A percentile compares a stretch with the other conserved stretches of the same genome.
Evolutionary conservation across 2,797 vertebrate species (phyloP).

Genomic region (Pampus argenteus): DNA sequence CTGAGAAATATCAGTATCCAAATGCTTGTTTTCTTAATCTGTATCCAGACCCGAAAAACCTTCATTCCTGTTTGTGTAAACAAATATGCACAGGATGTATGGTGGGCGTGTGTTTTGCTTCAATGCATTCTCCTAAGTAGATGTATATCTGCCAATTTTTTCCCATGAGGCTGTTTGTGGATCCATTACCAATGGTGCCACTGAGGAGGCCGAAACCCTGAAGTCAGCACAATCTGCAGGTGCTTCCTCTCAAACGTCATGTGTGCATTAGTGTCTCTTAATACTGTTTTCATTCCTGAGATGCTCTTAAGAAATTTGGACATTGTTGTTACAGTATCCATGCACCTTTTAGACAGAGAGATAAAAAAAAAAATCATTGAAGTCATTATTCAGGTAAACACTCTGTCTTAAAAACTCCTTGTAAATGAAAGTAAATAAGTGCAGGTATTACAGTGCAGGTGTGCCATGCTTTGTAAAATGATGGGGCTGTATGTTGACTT

Average conservation of each 20-base stretch:
- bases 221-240: constrained; percentile 75
- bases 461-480: constrained; percentile 39
- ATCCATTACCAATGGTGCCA: constrained; percentile 80
- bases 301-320: constrained; percentile 43
- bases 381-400: constrained; percentile 54
- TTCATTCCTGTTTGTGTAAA: constrained; percentile 49
- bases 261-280: constrained; percentile 62
- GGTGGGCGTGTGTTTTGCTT: constrained; percentile 51
- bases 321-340: constrained; percentile 39
- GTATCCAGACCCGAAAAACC: constrained; percentile 27
- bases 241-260: constrained; percentile 67
- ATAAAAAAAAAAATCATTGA: constrained; percentile 49
- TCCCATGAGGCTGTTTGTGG: constrained; percentile 75
- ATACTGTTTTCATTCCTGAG: constrained; percentile 44
- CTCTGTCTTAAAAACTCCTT: constrained; percentile 41
- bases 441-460: constrained; percentile 26
- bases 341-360: constrained; percentile 41
- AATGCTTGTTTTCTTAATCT: constrained; percentile 35
- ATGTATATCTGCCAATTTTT: constrained; percentile 71
- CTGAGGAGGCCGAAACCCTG: constrained; percentile 51
- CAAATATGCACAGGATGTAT: constrained; percentile 64
- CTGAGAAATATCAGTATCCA: neutral
- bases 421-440: constrained; percentile 33
- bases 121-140: constrained; percentile 72
- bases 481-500: constrained; percentile 19